A percentile compares a stretch with the other conserved stretches of the same genome.
These are phyloP conservation scores for Erpornis zantholeuca DNA, from an alignment of 2,113 vertebrate genomes.

Conservation along the genomic window DNA sequence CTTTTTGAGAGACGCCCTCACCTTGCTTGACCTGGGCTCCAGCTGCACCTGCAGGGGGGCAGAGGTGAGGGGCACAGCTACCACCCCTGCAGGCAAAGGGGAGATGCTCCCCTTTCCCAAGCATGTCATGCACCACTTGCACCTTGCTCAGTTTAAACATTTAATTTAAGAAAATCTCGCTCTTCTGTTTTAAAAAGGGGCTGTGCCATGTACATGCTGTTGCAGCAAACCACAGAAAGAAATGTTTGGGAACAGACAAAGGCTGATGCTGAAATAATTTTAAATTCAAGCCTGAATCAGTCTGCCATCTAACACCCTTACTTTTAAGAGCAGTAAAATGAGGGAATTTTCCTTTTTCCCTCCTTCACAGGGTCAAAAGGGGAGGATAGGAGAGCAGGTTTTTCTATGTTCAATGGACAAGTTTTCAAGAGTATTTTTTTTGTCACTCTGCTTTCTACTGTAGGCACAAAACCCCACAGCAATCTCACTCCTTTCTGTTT, in stretches of 20 bases:
- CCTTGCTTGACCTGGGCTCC: background rate
- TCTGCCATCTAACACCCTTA: background rate
- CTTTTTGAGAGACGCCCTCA: background rate
- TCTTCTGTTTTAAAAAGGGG: background rate
- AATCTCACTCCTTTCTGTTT: background rate
- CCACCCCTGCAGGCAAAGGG: background rate
- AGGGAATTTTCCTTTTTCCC: background rate
- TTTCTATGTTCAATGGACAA: background rate
- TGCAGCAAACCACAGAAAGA: background rate
- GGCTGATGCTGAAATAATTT: background rate
- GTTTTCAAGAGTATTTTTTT: background rate
- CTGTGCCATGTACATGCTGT: background rate
- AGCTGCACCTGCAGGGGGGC: background rate
- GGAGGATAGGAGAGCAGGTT: background rate
- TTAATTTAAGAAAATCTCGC: background rate
- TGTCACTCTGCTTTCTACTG: background rate
- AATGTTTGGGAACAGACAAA: background rate
- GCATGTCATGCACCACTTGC: rapidly evolving
- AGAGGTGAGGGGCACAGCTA: background rate
- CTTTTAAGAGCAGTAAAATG: background rate
- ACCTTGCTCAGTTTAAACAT: background rate
- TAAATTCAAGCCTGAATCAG: background rate
- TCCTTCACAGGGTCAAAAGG: background rate
- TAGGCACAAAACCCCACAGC: rapidly evolving
- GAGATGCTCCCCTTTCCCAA: background rate